Evolutionary conservation across 2,797 vertebrate genomes (phyloP).

Genomic region (Alcedo atthis): DNA sequence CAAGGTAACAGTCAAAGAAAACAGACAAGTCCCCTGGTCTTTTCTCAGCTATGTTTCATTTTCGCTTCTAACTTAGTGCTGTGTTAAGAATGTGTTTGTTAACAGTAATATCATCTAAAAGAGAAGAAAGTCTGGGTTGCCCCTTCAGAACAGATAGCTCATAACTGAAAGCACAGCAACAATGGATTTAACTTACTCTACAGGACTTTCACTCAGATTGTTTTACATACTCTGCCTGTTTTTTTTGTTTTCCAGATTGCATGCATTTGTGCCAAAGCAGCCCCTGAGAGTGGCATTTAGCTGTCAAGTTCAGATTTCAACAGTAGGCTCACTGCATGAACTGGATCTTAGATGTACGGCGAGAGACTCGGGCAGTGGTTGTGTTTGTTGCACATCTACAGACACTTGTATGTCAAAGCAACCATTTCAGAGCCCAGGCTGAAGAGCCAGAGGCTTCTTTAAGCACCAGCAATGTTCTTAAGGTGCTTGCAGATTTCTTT

Average conservation of each 20-base stretch:
- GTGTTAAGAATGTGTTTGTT: background rate
- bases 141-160: background rate
- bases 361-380: background rate
- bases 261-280: background rate
- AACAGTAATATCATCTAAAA: background rate
- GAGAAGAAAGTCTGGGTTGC: background rate
- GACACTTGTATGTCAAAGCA: background rate
- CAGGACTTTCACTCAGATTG: background rate
- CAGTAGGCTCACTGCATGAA: background rate
- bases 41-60: background rate
- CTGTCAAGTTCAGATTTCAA: background rate
- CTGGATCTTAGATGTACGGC: background rate
- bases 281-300: background rate
- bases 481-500: background rate
- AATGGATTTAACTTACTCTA: background rate
- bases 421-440: background rate
- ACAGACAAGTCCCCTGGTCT: background rate
- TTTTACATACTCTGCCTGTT: background rate
- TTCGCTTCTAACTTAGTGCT: background rate
- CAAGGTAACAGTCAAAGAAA: background rate
- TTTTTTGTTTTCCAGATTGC: background rate
- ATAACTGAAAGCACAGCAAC: background rate
- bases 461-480: background rate
- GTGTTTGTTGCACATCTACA: background rate
- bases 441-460: background rate